Base-by-base conservation (phyloP, 1,140 invertebrate genomes). In the Aphis craccivora region DNA sequence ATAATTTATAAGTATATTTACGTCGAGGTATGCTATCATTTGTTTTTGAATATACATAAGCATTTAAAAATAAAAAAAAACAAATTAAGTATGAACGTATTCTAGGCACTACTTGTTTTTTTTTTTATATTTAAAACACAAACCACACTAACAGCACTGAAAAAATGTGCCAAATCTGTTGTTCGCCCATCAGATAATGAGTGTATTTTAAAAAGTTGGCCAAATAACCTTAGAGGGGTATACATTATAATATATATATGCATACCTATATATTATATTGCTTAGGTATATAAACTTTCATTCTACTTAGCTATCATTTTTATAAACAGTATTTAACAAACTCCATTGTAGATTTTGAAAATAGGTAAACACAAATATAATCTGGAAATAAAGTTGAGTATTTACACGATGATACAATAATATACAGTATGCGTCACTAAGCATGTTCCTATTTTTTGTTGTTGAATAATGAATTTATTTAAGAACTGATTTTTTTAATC, bases 181-280 rank as follows among this genome's bases (percentile, higher is more conserved):
- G 23, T 86, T 43, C 22, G 84, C 84, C 84, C 84, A 86, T 86
- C 84, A 86, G 84, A 86, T 86, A 86, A 43, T 86, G 40, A 86
- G 11, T 43, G 43, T 30, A 43, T 86, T 43, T 43, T 86, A n/a
- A 86, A 30, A 86, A 45, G 84, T 45, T 45, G 30, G 40, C 43
- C 84, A 43, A 30, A 86, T 86, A 86, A 86, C 43, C 43, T 45
- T 86, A 43, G 2, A 37, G 37, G 18, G 25, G 7, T 40, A 40
- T 40, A 40, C 37, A 40, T 40, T 37, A 84, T 23, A 20, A 20
- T 40, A 40, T 83, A 40, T 67, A 30, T 67, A 67, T 67, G 1
- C 9, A 67, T 67, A 30, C 8, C 5, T 83, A 83, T 83, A 67
- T 67, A 67, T 67, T n/a, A 67, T 11, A 11, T n/a, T 67, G 30